A percentile compares a stretch with the other conserved stretches of the same genome.
Evolutionary conservation across 2,797 vertebrate genomes (phyloP).

Genomic region (Darevskia nairensis): DNA sequence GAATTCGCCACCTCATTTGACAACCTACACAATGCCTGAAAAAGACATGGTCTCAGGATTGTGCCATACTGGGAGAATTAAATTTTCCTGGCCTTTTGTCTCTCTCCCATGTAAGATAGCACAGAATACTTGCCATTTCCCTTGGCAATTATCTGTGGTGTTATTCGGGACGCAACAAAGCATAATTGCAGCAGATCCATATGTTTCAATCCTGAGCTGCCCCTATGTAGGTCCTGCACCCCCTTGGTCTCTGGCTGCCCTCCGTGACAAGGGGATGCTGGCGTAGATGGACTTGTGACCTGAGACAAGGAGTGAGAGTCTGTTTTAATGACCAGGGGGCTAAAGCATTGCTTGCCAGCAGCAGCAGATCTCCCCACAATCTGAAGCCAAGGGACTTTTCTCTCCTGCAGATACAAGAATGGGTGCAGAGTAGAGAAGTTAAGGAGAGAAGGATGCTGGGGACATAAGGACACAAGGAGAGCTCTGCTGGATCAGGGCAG

Average conservation of each 20-base stretch:
- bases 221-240: too few species aligned
- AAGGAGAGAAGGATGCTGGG: neutral
- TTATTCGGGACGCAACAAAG: neutral
- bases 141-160: neutral
- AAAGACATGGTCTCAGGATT: neutral
- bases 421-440: neutral
- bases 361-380: neutral
- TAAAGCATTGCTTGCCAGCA: neutral
- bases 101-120: neutral
- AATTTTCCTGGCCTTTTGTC: neutral
- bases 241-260: too few species aligned
- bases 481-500: too few species aligned
- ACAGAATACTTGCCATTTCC: conserved; percentile 2
- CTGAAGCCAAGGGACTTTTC: neutral
- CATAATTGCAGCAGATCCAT: neutral
- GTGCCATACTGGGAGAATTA: neutral
- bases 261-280: too few species aligned
- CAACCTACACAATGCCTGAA: neutral
- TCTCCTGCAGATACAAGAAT: neutral
- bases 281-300: too few species aligned
- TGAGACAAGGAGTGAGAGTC: neutral
- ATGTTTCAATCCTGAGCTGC: neutral
- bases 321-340: neutral
- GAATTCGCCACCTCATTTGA: neutral
- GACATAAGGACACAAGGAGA: too few species aligned